phyloP scores from a whole-genome alignment of 2,797 vertebrate genomes.

The Distichodus sexfasciatus region DNA sequence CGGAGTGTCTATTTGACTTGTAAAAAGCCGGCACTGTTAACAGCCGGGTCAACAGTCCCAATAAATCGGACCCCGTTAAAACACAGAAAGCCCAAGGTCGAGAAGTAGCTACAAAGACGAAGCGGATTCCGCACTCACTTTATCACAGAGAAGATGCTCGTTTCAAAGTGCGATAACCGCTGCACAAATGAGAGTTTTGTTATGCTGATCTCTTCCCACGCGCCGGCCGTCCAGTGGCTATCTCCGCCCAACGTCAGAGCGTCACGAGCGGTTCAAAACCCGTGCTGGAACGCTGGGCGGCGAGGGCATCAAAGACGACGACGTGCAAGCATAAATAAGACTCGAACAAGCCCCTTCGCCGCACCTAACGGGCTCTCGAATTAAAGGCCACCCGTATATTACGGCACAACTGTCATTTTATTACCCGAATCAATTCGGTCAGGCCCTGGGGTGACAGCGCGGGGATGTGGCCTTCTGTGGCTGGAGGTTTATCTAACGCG shows the following conservation, averaged over 20 bases:
- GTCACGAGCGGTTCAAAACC: slow-evolving; percentile 63
- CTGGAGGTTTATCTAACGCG: slow-evolving; percentile 85
- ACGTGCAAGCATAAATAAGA: slow-evolving; percentile 84
- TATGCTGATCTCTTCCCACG: slow-evolving; percentile 60
- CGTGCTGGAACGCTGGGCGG: slow-evolving; percentile 71
- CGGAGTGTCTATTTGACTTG: neutral
- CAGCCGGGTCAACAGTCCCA: slow-evolving; percentile 30
- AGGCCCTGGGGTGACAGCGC: slow-evolving; percentile 73
- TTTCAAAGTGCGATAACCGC: slow-evolving; percentile 53
- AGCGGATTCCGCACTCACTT: neutral
- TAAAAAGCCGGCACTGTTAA: slow-evolving; percentile 33
- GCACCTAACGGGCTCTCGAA: slow-evolving; percentile 77
- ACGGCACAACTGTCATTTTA: slow-evolving; percentile 84
- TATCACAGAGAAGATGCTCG: neutral
- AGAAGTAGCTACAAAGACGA: slow-evolving; percentile 19
- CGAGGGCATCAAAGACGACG: slow-evolving; percentile 63
- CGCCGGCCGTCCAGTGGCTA: slow-evolving; percentile 57
- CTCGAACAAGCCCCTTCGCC: slow-evolving; percentile 83
- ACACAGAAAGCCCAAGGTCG: slow-evolving; percentile 29
- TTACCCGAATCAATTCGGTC: slow-evolving; percentile 86
- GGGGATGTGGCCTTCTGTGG: slow-evolving; percentile 78
- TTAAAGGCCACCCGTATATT: slow-evolving; percentile 85
- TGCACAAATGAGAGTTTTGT: slow-evolving; percentile 53
- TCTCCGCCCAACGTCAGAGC: slow-evolving; percentile 44
- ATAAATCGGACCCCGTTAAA: slow-evolving; percentile 19